These are phyloP conservation scores for Chelidonichthys spinosus DNA, from an alignment of 2,797 vertebrate species.

Conservation along the genomic window DNA sequence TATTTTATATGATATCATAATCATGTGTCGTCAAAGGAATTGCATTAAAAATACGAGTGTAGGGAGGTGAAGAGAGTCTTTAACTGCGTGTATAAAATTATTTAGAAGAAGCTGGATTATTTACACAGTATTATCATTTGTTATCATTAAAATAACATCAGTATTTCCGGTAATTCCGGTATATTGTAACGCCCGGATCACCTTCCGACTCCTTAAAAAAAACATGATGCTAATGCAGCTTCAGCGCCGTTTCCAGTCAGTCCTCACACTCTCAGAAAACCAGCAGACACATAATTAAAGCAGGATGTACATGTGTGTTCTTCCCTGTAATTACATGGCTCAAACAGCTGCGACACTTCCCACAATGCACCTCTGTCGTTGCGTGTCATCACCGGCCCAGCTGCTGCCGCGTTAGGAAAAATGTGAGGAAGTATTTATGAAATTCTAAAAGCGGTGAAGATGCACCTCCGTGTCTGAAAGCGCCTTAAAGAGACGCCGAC, in stretches of 20 bases:
- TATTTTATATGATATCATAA: too few relatives aligned
- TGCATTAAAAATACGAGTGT: background rate
- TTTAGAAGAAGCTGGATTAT: background rate
- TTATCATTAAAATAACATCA: background rate
- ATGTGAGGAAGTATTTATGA: background rate
- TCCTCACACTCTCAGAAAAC: too few relatives aligned
- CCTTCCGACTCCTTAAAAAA: background rate
- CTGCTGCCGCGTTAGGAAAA: slow-evolving; percentile 7
- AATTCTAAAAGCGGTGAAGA: background rate
- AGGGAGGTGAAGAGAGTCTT: background rate
- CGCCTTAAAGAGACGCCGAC: too few relatives aligned
- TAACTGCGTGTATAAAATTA: background rate
- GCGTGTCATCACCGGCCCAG: slow-evolving; percentile 12
- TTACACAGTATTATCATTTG: background rate
- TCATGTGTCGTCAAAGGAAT: too few relatives aligned
- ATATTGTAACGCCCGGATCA: background rate
- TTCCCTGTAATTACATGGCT: slow-evolving; percentile 29
- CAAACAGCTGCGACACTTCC: slow-evolving; percentile 30
- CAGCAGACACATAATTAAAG: background rate
- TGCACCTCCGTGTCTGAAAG: background rate
- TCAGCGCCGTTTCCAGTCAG: too few relatives aligned
- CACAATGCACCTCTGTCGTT: slow-evolving; percentile 8
- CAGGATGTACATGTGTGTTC: background rate
- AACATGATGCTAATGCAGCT: too few relatives aligned
- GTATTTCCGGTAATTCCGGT: background rate